Percentiles rank a stretch among this genome's conserved stretches.
Evolutionary conservation across 2,888 invertebrate genomes (phyloP).

Genomic region (Leptinotarsa rubiginosa): DNA sequence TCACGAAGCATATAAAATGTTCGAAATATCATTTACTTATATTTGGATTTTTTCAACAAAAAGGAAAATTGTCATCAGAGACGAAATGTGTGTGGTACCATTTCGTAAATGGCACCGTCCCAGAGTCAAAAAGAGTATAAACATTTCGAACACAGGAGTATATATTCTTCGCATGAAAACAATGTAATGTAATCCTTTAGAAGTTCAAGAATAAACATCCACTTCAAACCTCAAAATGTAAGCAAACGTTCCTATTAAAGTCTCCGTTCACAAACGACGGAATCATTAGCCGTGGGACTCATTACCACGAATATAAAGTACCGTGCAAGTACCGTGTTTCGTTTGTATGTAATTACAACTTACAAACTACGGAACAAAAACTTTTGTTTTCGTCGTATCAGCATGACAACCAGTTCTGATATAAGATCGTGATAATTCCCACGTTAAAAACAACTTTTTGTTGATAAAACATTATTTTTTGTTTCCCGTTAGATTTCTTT

Average conservation of each 20-base stretch:
- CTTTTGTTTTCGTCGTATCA: conserved; percentile 15
- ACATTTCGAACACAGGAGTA: no score
- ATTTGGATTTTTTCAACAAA: no score
- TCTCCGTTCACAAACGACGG: background rate
- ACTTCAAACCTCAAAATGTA: background rate
- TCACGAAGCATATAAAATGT: no score
- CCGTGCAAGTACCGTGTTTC: conserved; percentile 9
- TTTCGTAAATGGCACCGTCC: no score
- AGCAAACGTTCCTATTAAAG: background rate
- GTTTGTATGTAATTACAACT: conserved; percentile 10
- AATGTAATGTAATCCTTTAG: no score
- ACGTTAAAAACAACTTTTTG: conserved; percentile 23
- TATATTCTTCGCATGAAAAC: no score
- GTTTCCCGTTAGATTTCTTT: no score
- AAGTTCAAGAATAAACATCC: background rate
- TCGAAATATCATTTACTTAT: no score
- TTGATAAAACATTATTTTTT: no score
- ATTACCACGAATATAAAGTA: conserved; percentile 9
- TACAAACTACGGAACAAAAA: background rate
- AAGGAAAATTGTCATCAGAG: no score
- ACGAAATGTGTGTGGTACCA: no score
- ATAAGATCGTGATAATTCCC: conserved; percentile 37
- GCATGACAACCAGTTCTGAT: conserved; percentile 22
- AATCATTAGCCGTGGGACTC: conserved; percentile 13
- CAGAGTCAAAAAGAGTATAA: no score